Conservation (phyloP, 2,797 vertebrate genomes). For the Sciurus vulgaris region DNA sequence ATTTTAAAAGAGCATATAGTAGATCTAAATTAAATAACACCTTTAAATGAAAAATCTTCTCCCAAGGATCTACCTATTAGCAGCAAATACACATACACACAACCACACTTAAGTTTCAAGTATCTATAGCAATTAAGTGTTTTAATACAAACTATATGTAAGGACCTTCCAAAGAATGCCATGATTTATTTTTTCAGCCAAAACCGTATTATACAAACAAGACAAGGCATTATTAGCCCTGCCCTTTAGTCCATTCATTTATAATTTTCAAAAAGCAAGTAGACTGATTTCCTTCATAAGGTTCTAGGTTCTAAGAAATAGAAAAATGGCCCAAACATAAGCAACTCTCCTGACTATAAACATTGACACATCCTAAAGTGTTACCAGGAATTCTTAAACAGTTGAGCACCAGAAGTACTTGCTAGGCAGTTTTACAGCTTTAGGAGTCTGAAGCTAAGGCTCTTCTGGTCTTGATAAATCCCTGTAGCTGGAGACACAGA, state of each 20-base stretch:
- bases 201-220: not conserved
- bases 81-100: not conserved
- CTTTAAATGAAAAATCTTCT: not conserved
- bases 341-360: not conserved
- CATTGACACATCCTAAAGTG: not conserved
- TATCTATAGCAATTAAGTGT: not conserved
- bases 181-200: not conserved
- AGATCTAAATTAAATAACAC: not conserved
- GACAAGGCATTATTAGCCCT: not conserved
- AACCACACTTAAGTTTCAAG: not conserved
- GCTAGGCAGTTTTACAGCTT: not conserved
- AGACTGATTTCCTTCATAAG: constrained; percentile 27
- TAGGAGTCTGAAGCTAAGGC: not conserved
- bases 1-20: not conserved
- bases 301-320: constrained; percentile 4
- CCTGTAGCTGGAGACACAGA: not conserved
- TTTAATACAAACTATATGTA: constrained; percentile 1
- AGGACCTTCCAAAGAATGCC: not conserved
- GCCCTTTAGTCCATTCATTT: not conserved
- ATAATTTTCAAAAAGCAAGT: not conserved
- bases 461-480: not conserved
- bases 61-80: not conserved
- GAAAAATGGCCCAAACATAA: not conserved
- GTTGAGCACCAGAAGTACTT: not conserved
- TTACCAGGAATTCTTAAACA: not conserved